Evolutionary conservation across 2,888 invertebrate species (phyloP), one percentile per base, ranked within the genome.

Genomic region (Sarcophaga rosellei): DNA sequence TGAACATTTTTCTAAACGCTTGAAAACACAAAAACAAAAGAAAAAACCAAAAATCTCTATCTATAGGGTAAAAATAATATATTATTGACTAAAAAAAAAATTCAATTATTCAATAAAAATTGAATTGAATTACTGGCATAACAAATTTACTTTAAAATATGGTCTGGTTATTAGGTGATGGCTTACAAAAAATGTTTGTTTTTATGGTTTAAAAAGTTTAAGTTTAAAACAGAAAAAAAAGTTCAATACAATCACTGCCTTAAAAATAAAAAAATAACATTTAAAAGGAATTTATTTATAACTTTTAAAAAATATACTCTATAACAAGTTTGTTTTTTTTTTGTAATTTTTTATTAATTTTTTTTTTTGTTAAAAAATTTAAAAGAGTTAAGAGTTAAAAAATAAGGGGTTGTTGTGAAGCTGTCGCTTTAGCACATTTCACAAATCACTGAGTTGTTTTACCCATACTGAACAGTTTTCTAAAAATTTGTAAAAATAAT

Each of bases 221-320:
- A 57, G 20, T 75, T 69, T 20, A 74, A 65, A 72, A 80, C 23
- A 81, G 17, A 68, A 69, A 80, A 81, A 63, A 69, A 75, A 86
- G 88, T 88, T 89, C 80, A 88, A 91, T 89, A 90, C 91, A 91
- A 91, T 91, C 91, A 91, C 91, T 91, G 91, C 91, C 91, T 91
- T 91, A 90, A 89, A 85, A 87, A 65, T 44, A 77, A 86, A 84
- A 73, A 76, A 25, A 65, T 70, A 15, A 68, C 10, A 61, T 75
- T 62, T 76, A 69, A 68, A 81, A 83, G 35, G 79, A 73, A 62
- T 80, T 84, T 70, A 57, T 84, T 57, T 65, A 78, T n/a, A 68
- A 57, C 45, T 57, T 23, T 23, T 63, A 12, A 35, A 10, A 35
- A 35, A 10, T 35, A 35, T 35, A 35, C 35, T 63, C 63, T 10